Evolutionary conservation across 2,797 vertebrate species (phyloP).

Genomic region (Rhinogobio ventralis): DNA sequence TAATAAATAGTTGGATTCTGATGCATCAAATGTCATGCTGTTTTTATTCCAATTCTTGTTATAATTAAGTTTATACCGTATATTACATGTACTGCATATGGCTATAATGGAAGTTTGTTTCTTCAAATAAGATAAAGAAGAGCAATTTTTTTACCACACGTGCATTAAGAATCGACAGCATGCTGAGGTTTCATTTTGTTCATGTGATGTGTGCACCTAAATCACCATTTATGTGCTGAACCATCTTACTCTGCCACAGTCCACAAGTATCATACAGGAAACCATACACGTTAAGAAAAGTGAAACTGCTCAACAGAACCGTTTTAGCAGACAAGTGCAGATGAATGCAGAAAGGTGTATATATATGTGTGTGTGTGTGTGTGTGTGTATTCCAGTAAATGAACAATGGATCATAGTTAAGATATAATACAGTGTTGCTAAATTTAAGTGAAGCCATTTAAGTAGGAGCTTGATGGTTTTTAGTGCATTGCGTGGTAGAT

Average conservation of each 20-base stretch:
- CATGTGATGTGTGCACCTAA: background rate
- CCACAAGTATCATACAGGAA: constrained; percentile 20
- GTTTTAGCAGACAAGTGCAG: background rate
- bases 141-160: background rate
- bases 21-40: background rate
- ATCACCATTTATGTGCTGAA: background rate
- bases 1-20: background rate
- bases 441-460: background rate
- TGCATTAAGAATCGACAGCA: background rate
- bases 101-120: background rate
- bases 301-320: constrained; percentile 4
- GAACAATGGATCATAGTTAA: background rate
- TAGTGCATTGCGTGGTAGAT: background rate
- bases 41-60: background rate
- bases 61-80: background rate
- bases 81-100: background rate
- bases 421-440: background rate
- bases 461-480: background rate
- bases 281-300: background rate
- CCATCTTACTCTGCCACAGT: background rate
- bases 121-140: background rate
- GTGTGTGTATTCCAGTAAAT: background rate
- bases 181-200: background rate
- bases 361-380: no score
- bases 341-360: background rate